Percentiles rank a stretch among this genome's conserved stretches.
Conservation (phyloP, 2,113 vertebrate species). For the Mustela lutreola region DNA sequence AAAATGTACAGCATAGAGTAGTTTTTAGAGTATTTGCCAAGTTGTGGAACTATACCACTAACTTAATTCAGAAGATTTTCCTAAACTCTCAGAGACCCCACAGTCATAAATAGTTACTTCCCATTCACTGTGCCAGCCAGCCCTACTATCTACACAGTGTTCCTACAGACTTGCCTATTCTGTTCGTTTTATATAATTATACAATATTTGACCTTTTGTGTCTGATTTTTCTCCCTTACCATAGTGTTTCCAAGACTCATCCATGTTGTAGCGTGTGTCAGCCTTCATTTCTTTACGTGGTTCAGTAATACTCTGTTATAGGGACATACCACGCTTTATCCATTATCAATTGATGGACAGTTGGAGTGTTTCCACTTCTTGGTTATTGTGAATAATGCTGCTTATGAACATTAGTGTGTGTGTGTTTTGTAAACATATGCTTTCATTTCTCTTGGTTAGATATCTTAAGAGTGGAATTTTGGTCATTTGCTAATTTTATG, state of each 20-base stretch:
- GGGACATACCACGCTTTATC: not conserved
- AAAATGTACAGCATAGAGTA: not conserved
- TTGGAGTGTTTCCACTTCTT: not conserved
- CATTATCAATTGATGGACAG: not conserved
- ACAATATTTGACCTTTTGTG: not conserved
- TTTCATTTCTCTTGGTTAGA: conserved; percentile 6
- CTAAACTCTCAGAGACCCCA: not conserved
- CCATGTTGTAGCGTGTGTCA: not conserved
- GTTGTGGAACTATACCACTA: not conserved
- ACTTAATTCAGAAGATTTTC: not conserved
- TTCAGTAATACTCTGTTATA: not conserved
- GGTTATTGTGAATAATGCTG: not conserved
- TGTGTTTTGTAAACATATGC: not conserved
- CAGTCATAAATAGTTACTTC: not conserved
- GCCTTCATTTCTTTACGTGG: not conserved
- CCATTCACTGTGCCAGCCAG: not conserved
- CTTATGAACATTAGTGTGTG: not conserved
- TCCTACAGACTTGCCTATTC: not conserved
- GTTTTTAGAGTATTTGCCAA: conserved; percentile 29
- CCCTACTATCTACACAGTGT: accelerated
- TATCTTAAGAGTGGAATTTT: not conserved
- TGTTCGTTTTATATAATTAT: not conserved
- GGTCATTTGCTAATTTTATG: not conserved
- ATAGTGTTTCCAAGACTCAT: not conserved
- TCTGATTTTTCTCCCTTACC: not conserved